Percentiles rank a stretch among this genome's conserved stretches.
Evolutionary conservation across 2,888 invertebrate genomes (phyloP).

Genomic region (Lycia hirtaria): DNA sequence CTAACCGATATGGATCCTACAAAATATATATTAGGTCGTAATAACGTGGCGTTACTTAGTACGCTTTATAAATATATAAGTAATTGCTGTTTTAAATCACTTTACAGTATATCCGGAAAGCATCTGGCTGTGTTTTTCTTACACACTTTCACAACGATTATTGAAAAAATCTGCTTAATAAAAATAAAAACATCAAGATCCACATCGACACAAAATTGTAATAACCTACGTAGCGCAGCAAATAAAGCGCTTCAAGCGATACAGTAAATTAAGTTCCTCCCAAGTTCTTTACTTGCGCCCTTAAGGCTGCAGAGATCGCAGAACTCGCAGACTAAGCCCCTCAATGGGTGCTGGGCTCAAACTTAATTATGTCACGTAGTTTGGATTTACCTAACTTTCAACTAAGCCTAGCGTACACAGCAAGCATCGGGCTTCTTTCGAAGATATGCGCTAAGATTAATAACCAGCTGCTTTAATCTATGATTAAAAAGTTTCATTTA

Average conservation of each 20-base stretch:
- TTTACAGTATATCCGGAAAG: too few species aligned
- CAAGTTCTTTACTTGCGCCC: constrained; percentile 31
- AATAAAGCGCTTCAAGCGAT: constrained; percentile 32
- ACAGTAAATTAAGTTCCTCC: constrained; percentile 30
- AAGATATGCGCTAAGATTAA: constrained; percentile 38
- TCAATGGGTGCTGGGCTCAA: constrained; percentile 49
- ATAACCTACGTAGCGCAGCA: constrained; percentile 16
- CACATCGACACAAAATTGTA: constrained; percentile 14
- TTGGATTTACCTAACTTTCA: constrained; percentile 63
- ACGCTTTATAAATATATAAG: too few species aligned
- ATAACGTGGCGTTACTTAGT: too few species aligned
- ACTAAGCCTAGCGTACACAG: constrained; percentile 59
- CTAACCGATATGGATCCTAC: too few species aligned
- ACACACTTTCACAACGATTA: too few species aligned
- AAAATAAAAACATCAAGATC: too few species aligned
- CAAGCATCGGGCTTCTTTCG: constrained; percentile 44
- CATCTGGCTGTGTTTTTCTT: too few species aligned
- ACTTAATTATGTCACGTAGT: constrained; percentile 65
- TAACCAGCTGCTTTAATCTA: constrained; percentile 42
- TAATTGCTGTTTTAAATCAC: too few species aligned
- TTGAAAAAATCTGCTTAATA: too few species aligned
- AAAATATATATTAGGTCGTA: too few species aligned
- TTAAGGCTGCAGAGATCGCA: constrained; percentile 32
- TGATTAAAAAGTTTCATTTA: constrained; percentile 22
- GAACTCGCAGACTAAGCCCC: constrained; percentile 44